These are phyloP conservation scores for Drosophila eugracilis DNA, from an alignment of 1,140 invertebrate species.

Conservation along the genomic window DNA sequence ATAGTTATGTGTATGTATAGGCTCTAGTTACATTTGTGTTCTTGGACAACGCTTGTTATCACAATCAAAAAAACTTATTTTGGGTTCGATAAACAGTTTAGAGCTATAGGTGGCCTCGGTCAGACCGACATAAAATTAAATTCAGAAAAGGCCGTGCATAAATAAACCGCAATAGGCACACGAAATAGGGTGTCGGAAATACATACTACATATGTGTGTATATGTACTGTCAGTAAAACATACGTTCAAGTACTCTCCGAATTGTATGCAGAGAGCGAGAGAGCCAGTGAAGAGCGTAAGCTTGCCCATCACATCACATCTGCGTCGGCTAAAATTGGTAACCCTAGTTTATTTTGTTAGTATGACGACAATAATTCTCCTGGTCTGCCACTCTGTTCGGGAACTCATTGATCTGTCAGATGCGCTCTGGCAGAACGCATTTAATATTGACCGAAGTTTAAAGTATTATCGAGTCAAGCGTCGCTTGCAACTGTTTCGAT, in stretches of 20 bases:
- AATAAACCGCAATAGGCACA: background rate
- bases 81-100: constrained; percentile 19
- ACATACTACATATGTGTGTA: background rate
- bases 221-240: constrained; percentile 3
- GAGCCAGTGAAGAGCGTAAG: constrained; percentile 22
- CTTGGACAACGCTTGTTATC: constrained; percentile 21
- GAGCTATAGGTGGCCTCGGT: constrained; percentile 12
- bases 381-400: constrained; percentile 54
- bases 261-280: constrained; percentile 18
- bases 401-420: constrained; percentile 72
- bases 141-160: constrained; percentile 8
- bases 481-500: constrained; percentile 60
- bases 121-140: constrained; percentile 21
- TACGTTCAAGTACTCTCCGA: constrained; percentile 8
- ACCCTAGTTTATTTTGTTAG: constrained; percentile 43
- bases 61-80: constrained; percentile 20
- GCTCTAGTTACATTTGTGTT: no score
- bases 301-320: constrained; percentile 18
- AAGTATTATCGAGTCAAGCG: constrained; percentile 60
- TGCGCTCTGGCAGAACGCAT: constrained; percentile 71
- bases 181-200: background rate
- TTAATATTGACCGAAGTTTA: constrained; percentile 58
- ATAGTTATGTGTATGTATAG: constrained; percentile 1
- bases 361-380: constrained; percentile 78
- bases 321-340: constrained; percentile 32